Evolutionary conservation across 2,888 invertebrate genomes (phyloP).

Genomic region (Arenicola marina): DNA sequence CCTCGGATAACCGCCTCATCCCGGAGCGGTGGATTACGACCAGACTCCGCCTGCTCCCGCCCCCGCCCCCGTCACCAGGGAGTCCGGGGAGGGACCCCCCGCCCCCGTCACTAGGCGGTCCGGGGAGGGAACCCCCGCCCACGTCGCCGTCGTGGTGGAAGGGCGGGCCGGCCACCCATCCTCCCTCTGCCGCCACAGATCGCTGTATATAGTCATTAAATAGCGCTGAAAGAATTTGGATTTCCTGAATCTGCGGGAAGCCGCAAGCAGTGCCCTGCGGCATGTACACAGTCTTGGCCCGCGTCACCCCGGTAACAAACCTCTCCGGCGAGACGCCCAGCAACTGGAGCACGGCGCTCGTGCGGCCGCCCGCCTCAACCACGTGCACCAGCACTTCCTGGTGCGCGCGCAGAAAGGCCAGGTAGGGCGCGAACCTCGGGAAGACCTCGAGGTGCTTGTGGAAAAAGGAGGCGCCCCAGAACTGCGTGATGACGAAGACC

Average conservation of each 20-base stretch:
- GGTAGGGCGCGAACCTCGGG: constrained; percentile 31
- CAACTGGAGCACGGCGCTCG: constrained; percentile 16
- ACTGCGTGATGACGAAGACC: constrained; percentile 34
- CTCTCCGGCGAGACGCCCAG: constrained; percentile 26
- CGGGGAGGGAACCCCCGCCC: neutral
- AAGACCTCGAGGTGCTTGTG: constrained; percentile 32
- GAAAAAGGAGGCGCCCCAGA: constrained; percentile 31
- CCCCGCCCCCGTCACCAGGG: neutral
- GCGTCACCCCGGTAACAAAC: constrained; percentile 21
- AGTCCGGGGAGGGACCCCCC: neutral
- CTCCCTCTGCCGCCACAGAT: neutral
- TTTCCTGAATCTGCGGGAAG: constrained; percentile 22
- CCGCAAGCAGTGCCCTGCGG: constrained; percentile 35
- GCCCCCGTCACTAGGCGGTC: too few relatives aligned
- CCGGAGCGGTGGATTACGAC: constrained; percentile 24
- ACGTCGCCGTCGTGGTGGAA: neutral
- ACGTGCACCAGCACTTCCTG: constrained; percentile 28
- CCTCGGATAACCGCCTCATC: constrained; percentile 8
- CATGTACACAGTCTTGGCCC: constrained; percentile 31
- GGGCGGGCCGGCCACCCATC: neutral
- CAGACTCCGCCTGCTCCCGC: constrained; percentile 14
- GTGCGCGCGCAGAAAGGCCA: constrained; percentile 26
- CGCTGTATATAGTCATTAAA: constrained; percentile 6
- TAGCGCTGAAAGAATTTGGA: constrained; percentile 21
- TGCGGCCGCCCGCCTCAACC: constrained; percentile 18